phyloP scores from a whole-genome alignment of 2,888 invertebrate genomes.

The Eristalis arbustorum region DNA sequence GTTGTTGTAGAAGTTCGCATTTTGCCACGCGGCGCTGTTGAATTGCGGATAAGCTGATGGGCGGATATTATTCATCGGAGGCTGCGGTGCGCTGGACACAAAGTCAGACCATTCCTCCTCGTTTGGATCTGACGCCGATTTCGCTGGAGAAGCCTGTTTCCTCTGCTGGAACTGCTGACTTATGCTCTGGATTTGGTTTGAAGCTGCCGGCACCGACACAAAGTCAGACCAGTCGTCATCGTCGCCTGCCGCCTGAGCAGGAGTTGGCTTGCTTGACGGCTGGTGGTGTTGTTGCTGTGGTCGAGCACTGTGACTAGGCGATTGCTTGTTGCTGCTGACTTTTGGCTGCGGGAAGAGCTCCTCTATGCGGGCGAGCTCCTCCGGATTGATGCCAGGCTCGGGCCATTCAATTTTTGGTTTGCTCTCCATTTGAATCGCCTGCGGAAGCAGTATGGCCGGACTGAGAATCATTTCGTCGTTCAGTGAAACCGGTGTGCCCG shows the following conservation, averaged over 20 bases:
- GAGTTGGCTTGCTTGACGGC: conserved; percentile 23
- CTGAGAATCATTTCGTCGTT: conserved; percentile 77
- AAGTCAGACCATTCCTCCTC: conserved; percentile 83
- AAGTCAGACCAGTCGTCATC: conserved; percentile 83
- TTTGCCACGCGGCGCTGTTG: conserved; percentile 79
- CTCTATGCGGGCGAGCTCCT: conserved; percentile 79
- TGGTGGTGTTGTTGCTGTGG: conserved; percentile 74
- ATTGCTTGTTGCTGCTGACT: conserved; percentile 40
- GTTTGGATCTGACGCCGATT: conserved; percentile 39
- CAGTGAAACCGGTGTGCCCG: conserved; percentile 71
- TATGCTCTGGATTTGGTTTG: conserved; percentile 57
- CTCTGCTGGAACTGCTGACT: conserved; percentile 61
- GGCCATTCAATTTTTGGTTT: conserved; percentile 82
- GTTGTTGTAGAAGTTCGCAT: conserved; percentile 78
- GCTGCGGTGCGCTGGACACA: conserved; percentile 80
- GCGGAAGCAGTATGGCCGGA: conserved; percentile 77
- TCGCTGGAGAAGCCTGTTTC: conserved; percentile 61
- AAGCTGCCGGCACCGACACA: conserved; percentile 78
- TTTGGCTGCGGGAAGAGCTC: conserved; percentile 78
- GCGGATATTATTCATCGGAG: conserved; percentile 34
- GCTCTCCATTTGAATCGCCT: conserved; percentile 75
- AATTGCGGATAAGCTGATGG: conserved; percentile 74
- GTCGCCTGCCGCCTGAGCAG: conserved; percentile 65
- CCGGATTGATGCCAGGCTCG: conserved; percentile 80
- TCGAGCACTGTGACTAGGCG: conserved; percentile 70